These are phyloP conservation scores for Trypoxylon attenuatum DNA, from an alignment of 2,888 invertebrate genomes.

Conservation along the genomic window DNA sequence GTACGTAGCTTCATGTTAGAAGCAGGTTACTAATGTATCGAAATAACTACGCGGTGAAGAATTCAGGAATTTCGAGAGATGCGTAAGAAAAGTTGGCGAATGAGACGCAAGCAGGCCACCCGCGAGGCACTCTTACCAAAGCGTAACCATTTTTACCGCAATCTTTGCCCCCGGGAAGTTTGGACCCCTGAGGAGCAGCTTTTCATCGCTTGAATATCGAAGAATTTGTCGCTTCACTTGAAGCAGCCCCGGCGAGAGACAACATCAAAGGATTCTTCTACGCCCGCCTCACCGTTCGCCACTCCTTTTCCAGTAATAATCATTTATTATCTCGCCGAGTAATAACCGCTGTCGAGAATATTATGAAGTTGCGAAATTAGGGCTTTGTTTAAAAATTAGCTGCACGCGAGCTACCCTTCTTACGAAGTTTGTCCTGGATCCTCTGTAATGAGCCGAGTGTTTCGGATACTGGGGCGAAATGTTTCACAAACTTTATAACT, in stretches of 20 bases:
- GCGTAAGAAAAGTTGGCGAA: slow-evolving; percentile 1
- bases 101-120: slow-evolving; percentile 8
- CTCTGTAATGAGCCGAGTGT: slow-evolving; percentile 9
- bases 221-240: slow-evolving; percentile 73
- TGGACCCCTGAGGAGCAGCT: slow-evolving; percentile 56
- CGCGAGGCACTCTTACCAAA: slow-evolving; percentile 11
- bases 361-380: slow-evolving; percentile 68
- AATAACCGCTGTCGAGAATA: slow-evolving; percentile 66
- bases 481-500: too few relatives aligned
- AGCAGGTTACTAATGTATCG: too few relatives aligned
- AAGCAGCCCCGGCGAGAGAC: slow-evolving; percentile 65
- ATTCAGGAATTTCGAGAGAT: not conserved
- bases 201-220: slow-evolving; percentile 73
- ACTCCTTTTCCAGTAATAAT: slow-evolving; percentile 63
- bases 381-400: slow-evolving; percentile 74
- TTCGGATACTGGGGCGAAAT: not conserved
- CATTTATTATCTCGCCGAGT: slow-evolving; percentile 70
- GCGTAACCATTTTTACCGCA: slow-evolving; percentile 53
- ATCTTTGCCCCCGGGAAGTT: slow-evolving; percentile 30
- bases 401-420: slow-evolving; percentile 22
- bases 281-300: slow-evolving; percentile 31
- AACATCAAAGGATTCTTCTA: slow-evolving; percentile 72
- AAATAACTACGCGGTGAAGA: too few relatives aligned
- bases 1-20: too few relatives aligned
- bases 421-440: slow-evolving; percentile 42